A percentile compares a stretch with the other conserved stretches of the same genome.
Conservation (phyloP, 2,888 invertebrate species). For the Caenorhabditis sulstoni region DNA sequence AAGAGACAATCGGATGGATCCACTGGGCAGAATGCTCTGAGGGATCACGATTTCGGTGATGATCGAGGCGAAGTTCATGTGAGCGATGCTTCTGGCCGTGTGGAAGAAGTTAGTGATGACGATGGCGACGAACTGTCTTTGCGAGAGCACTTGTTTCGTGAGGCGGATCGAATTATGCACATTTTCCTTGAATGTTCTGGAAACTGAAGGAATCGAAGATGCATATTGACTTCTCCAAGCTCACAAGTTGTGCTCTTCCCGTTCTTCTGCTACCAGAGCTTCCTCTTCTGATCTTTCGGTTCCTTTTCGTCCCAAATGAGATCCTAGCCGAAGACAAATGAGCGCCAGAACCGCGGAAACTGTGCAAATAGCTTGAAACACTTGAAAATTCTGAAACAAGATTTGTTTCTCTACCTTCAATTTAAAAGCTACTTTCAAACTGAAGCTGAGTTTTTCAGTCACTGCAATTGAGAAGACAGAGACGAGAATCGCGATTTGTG, state of each 20-base stretch:
- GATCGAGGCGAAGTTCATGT: slow-evolving; percentile 80
- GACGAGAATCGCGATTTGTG: slow-evolving; percentile 76
- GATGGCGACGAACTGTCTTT: slow-evolving; percentile 75
- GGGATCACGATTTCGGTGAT: slow-evolving; percentile 79
- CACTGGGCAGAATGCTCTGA: slow-evolving; percentile 73
- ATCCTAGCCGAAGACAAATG: slow-evolving; percentile 62
- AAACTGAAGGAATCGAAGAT: too few relatives aligned
- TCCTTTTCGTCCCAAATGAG: slow-evolving; percentile 17
- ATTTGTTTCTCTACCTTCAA: background rate
- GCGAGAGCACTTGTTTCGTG: slow-evolving; percentile 70
- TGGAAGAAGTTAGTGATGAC: slow-evolving; percentile 77
- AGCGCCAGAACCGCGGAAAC: slow-evolving; percentile 62
- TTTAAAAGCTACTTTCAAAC: slow-evolving; percentile 71
- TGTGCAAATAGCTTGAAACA: slow-evolving; percentile 71
- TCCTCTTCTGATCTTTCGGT: background rate
- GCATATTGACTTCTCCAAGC: too few relatives aligned
- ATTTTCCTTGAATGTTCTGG: slow-evolving; percentile 31
- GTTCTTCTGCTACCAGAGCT: background rate
- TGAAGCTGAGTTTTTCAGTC: slow-evolving; percentile 75
- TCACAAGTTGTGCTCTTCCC: slow-evolving; percentile 14
- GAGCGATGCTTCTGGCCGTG: slow-evolving; percentile 73
- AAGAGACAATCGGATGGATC: slow-evolving; percentile 71
- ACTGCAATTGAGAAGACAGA: slow-evolving; percentile 76
- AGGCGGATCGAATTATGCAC: slow-evolving; percentile 52
- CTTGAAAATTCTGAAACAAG: slow-evolving; percentile 68